Evolutionary conservation across 2,888 invertebrate species (phyloP).

Genomic region (Eledona agricola): DNA sequence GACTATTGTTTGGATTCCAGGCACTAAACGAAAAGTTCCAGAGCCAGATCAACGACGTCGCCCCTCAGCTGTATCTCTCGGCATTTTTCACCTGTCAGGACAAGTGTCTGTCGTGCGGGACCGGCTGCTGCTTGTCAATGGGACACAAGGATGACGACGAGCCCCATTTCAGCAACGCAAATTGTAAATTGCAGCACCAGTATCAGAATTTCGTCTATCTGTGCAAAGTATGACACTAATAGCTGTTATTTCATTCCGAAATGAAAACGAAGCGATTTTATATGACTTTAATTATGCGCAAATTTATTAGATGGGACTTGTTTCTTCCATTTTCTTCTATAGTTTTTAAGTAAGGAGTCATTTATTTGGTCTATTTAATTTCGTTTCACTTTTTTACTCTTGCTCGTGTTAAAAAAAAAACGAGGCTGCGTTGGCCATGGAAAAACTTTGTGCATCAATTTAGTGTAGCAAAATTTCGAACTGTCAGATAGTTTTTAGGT

Average conservation of each 20-base stretch:
- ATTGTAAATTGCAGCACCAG: conserved; percentile 75
- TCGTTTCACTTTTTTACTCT: too few relatives aligned
- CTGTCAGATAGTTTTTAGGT: too few relatives aligned
- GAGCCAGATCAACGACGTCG: conserved; percentile 70
- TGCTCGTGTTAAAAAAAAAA: too few relatives aligned
- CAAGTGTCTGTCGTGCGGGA: conserved; percentile 75
- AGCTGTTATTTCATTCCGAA: too few relatives aligned
- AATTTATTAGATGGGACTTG: too few relatives aligned
- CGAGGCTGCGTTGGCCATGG: too few relatives aligned
- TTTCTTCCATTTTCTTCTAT: too few relatives aligned
- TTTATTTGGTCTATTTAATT: not conserved
- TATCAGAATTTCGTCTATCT: conserved; percentile 75
- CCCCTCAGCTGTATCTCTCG: conserved; percentile 76
- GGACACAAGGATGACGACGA: conserved; percentile 72
- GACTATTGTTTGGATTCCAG: conserved; percentile 55
- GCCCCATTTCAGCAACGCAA: conserved; percentile 65
- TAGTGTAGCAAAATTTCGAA: too few relatives aligned
- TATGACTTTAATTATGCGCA: too few relatives aligned
- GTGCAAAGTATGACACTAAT: conserved; percentile 71
- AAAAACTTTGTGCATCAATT: too few relatives aligned
- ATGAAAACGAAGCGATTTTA: not conserved
- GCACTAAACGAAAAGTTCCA: conserved; percentile 79
- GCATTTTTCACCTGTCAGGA: conserved; percentile 81
- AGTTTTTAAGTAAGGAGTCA: not conserved
- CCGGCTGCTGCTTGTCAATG: conserved; percentile 72